Evolutionary conservation across 2,888 invertebrate genomes (phyloP).

Genomic region (Lampropteryx suffumata): DNA sequence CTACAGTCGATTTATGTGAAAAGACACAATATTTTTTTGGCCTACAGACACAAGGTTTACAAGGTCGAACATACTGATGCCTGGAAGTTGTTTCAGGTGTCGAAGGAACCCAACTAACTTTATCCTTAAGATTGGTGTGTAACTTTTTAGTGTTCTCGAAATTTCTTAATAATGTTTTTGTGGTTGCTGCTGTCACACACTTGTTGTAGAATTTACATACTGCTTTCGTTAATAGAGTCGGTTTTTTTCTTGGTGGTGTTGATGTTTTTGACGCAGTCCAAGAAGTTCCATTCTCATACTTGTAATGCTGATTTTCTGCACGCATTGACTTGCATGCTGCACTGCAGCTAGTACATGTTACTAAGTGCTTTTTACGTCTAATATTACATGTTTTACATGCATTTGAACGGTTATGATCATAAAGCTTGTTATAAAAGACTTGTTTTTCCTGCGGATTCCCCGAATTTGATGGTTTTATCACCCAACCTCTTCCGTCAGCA

Average conservation of each 20-base stretch:
- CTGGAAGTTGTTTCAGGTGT: too few species aligned
- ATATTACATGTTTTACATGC: neutral
- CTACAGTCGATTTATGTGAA: neutral
- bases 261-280: neutral
- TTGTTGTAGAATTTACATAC: neutral
- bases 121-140: too few species aligned
- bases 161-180: too few species aligned
- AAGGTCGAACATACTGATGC: too few species aligned
- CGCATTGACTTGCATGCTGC: too few species aligned
- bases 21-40: too few species aligned
- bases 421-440: conserved; percentile 16
- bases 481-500: conserved; percentile 46
- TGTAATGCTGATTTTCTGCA: neutral
- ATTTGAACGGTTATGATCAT: neutral
- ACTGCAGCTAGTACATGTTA: neutral
- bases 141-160: neutral
- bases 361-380: neutral
- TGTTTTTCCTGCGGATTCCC: conserved; percentile 2
- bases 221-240: neutral
- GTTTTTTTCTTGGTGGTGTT: neutral
- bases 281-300: neutral
- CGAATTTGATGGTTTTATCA: conserved; percentile 44
- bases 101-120: too few species aligned
- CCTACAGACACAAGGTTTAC: too few species aligned
- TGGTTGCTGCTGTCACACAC: too few species aligned